A percentile compares a stretch with the other conserved stretches of the same genome.
These are phyloP conservation scores for Pica pica DNA, from an alignment of 2,113 vertebrate genomes.

Conservation along the genomic window DNA sequence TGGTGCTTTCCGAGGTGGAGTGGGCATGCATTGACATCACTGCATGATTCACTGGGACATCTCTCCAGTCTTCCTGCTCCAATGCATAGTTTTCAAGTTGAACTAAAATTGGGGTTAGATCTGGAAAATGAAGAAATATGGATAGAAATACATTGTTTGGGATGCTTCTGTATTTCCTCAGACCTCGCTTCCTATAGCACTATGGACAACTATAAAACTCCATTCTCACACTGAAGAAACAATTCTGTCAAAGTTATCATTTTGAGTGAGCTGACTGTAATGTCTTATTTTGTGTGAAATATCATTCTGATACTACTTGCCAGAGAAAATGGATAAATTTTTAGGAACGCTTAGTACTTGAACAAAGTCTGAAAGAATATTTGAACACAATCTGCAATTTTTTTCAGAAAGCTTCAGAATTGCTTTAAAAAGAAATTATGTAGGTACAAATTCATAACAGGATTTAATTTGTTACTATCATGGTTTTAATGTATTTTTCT, in stretches of 20 bases:
- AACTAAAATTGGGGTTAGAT: not conserved
- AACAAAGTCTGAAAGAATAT: not conserved
- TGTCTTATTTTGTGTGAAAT: not conserved
- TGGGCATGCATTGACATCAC: not conserved
- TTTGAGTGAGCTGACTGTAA: not conserved
- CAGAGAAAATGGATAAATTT: not conserved
- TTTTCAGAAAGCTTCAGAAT: not conserved
- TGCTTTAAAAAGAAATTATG: not conserved
- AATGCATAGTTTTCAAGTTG: not conserved
- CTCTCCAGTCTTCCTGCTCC: not conserved
- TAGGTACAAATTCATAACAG: not conserved
- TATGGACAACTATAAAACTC: not conserved
- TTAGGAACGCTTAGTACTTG: not conserved
- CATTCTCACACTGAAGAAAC: fast-evolving
- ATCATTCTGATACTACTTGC: not conserved
- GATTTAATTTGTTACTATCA: not conserved
- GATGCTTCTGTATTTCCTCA: not conserved
- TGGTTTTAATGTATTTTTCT: not conserved
- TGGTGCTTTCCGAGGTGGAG: not conserved
- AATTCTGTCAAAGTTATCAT: not conserved
- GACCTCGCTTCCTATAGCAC: not conserved
- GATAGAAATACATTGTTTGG: not conserved
- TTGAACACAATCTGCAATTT: not conserved
- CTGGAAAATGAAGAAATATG: not conserved
- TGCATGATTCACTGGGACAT: not conserved